A percentile compares a stretch with the other conserved stretches of the same genome.
Conservation (phyloP, 2,888 invertebrate genomes). For the Flexamia atlantica region DNA sequence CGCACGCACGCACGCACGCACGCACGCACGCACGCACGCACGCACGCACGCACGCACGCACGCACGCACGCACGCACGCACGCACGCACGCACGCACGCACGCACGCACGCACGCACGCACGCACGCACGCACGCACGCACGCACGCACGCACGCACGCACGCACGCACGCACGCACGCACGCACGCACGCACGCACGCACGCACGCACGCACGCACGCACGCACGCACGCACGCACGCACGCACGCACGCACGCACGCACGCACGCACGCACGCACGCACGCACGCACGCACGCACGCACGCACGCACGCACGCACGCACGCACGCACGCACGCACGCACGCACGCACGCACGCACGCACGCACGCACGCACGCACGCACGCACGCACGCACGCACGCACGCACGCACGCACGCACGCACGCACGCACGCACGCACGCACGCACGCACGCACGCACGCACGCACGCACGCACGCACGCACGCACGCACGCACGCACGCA, state of each 20-base stretch:
- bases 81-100: constrained; percentile 53
- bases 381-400: constrained; percentile 45
- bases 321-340: constrained; percentile 45
- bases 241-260: constrained; percentile 47
- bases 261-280: constrained; percentile 32
- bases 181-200: constrained; percentile 47
- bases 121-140: constrained; percentile 51
- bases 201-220: constrained; percentile 42
- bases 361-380: constrained; percentile 45
- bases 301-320: constrained; percentile 47
- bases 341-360: constrained; percentile 42
- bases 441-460: constrained; percentile 44
- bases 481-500: constrained; percentile 34
- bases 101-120: constrained; percentile 41
- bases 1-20: constrained; percentile 26
- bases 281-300: constrained; percentile 43
- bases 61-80: constrained; percentile 48
- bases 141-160: constrained; percentile 49
- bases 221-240: constrained; percentile 42
- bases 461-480: constrained; percentile 30
- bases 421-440: constrained; percentile 47
- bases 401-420: constrained; percentile 49
- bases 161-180: constrained; percentile 49
- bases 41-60: constrained; percentile 56
- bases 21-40: constrained; percentile 26